phyloP scores from a whole-genome alignment of 2,888 invertebrate genomes.

The Asteroscopus sphinx region DNA sequence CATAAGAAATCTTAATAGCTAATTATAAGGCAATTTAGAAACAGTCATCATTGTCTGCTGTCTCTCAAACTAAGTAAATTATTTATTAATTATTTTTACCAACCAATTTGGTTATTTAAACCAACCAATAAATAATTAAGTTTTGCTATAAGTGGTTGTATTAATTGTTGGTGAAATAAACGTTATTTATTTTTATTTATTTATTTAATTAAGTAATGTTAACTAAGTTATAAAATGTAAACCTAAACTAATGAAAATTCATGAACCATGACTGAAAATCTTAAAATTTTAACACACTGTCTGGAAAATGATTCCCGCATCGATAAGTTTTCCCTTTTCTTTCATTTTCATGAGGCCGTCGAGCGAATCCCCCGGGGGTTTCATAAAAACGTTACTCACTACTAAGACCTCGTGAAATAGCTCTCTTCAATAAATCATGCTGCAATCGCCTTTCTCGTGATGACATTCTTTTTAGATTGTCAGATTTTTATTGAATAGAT shows the following conservation, averaged over 20 bases:
- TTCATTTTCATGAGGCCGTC: conserved; percentile 26
- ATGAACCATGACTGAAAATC: conserved; percentile 3
- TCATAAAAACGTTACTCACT: conserved; percentile 38
- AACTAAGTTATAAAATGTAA: too few relatives aligned
- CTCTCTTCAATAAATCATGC: conserved; percentile 42
- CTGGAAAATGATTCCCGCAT: conserved; percentile 23
- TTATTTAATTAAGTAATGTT: too few relatives aligned
- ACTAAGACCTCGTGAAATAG: conserved; percentile 41
- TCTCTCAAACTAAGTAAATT: too few relatives aligned
- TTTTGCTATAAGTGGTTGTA: too few relatives aligned
- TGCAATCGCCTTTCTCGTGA: conserved; percentile 26
- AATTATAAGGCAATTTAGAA: too few relatives aligned
- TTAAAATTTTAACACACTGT: conserved; percentile 22
- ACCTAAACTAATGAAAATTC: not conserved
- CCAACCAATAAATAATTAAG: too few relatives aligned
- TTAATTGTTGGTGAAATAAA: too few relatives aligned
- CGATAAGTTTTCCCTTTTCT: conserved; percentile 25
- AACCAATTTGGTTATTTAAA: too few relatives aligned
- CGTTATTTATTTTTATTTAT: too few relatives aligned
- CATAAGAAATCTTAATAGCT: too few relatives aligned
- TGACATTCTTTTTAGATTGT: conserved; percentile 14
- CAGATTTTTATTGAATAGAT: conserved; percentile 17
- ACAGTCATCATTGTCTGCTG: too few relatives aligned
- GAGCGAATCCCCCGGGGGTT: conserved; percentile 10
- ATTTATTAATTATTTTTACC: too few relatives aligned